These are phyloP conservation scores for Caenorhabditis wallacei DNA, from an alignment of 2,888 invertebrate genomes.

Conservation along the genomic window DNA sequence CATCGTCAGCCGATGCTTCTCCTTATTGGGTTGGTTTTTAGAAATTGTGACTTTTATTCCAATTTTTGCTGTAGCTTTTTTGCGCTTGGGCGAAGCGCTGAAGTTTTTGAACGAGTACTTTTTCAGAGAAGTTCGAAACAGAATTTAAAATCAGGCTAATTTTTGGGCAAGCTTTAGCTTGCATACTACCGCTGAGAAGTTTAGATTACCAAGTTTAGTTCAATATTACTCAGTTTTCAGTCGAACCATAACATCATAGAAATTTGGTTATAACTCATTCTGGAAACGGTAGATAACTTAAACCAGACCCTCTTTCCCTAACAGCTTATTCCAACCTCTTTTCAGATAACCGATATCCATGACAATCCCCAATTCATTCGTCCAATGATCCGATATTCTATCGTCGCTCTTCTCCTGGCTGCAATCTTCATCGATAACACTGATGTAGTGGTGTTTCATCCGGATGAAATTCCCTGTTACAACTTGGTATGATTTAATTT, in stretches of 20 bases:
- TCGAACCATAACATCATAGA: no score
- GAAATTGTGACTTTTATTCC: not conserved
- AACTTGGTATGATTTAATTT: constrained; percentile 31
- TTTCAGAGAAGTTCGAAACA: no score
- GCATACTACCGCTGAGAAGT: no score
- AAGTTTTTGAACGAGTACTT: no score
- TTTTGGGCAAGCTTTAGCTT: no score
- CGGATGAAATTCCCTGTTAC: constrained; percentile 27
- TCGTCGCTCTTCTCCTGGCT: constrained; percentile 11
- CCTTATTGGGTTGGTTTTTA: not conserved
- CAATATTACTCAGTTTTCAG: no score
- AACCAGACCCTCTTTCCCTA: no score
- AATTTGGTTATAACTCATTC: no score
- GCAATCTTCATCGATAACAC: constrained; percentile 15
- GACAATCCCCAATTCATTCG: constrained; percentile 19
- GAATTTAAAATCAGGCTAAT: no score
- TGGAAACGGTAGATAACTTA: no score
- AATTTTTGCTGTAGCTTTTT: not conserved
- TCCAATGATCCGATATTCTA: constrained; percentile 26
- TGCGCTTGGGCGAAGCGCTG: no score
- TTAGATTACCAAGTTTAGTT: no score
- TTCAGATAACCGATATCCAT: constrained; percentile 4
- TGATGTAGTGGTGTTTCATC: constrained; percentile 1
- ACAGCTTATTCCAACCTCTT: not conserved
- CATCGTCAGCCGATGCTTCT: not conserved